Conservation (phyloP, 1,140 invertebrate genomes). For the Neodiprion virginianus region DNA sequence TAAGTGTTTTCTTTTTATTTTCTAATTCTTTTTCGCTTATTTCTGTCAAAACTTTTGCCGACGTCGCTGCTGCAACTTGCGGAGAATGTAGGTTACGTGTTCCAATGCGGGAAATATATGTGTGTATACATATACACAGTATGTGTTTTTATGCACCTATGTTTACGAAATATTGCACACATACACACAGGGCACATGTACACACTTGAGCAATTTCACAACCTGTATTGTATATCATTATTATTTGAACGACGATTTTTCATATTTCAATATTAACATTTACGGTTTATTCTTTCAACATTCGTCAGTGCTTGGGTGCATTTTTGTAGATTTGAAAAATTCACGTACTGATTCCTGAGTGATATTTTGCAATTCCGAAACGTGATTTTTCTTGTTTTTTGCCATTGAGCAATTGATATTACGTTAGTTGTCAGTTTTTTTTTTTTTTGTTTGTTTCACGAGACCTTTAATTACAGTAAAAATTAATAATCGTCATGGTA, state of each 20-base stretch:
- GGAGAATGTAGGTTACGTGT: background rate
- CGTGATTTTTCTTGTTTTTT: background rate
- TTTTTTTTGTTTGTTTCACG: background rate
- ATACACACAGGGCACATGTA: background rate
- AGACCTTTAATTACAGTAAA: background rate
- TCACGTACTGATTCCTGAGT: no score
- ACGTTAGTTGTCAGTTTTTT: background rate
- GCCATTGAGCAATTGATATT: background rate
- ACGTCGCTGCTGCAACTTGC: background rate
- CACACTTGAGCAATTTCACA: background rate
- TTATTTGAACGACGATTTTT: background rate
- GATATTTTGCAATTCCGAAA: no score
- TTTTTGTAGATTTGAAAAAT: background rate
- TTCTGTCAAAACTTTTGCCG: no score
- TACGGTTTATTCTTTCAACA: background rate
- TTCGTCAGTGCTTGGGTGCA: background rate
- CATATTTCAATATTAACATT: background rate
- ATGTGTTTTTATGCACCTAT: background rate
- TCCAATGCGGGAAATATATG: background rate
- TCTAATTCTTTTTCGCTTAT: slow-evolving; percentile 15
- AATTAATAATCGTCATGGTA: background rate
- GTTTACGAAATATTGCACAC: slow-evolving; percentile 6
- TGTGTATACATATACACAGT: background rate
- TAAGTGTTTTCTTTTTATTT: no score
- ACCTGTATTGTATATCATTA: background rate